Conservation (phyloP, 2,113 vertebrate genomes). For the Ceyx melanurus region DNA sequence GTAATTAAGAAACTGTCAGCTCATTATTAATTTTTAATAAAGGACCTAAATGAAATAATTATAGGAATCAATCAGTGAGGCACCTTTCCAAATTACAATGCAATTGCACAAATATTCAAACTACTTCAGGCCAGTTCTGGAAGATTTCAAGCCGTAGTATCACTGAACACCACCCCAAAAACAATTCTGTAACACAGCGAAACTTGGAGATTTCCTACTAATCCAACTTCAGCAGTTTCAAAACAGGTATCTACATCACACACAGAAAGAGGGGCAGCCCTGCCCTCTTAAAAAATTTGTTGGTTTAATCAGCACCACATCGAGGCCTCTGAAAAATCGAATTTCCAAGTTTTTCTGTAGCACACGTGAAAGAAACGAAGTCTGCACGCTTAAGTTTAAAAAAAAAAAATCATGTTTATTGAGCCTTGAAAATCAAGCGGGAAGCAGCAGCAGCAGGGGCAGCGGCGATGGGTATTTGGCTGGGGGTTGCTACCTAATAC, state of each 20-base stretch:
- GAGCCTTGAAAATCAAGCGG: constrained; percentile 32
- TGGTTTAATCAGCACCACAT: constrained; percentile 15
- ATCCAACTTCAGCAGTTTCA: background rate
- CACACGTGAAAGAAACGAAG: constrained; percentile 7
- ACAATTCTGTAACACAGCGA: background rate
- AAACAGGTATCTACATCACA: background rate
- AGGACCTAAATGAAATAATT: constrained; percentile 83
- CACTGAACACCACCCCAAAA: constrained; percentile 36
- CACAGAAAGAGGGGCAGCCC: background rate
- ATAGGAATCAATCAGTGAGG: constrained; percentile 81
- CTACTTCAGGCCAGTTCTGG: constrained; percentile 62
- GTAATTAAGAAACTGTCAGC: constrained; percentile 84
- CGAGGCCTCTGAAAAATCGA: background rate
- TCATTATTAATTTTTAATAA: constrained; percentile 84
- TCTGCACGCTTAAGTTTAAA: constrained; percentile 22
- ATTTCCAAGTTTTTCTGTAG: constrained; percentile 18
- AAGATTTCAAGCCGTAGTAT: constrained; percentile 33
- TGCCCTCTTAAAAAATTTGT: constrained; percentile 54
- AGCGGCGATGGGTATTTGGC: background rate
- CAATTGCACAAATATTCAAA: constrained; percentile 77
- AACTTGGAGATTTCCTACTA: background rate
- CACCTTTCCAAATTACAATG: constrained; percentile 77
- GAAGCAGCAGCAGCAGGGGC: background rate
- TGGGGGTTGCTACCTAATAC: background rate
- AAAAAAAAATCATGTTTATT: background rate